Conservation (phyloP, 1,140 invertebrate species). For the Antheraea mylitta region DNA sequence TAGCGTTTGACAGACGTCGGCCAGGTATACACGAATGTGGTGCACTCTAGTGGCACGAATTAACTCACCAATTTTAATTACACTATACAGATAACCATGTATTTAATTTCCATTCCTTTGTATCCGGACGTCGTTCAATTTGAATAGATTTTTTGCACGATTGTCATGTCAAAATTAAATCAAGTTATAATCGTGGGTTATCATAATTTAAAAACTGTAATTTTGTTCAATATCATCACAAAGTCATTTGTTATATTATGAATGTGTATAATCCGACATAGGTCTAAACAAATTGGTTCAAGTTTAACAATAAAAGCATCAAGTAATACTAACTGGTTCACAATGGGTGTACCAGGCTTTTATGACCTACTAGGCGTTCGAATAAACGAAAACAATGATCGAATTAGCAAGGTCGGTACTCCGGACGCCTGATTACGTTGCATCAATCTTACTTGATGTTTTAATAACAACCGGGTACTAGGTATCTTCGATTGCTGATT, state of each 20-base stretch:
- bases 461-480: conserved; percentile 37
- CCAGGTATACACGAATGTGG: neutral
- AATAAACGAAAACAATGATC: conserved; percentile 46
- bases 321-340: conserved; percentile 37
- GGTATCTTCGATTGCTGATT: neutral
- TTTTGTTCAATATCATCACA: conserved; percentile 10
- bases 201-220: neutral
- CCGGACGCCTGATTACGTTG: conserved; percentile 26
- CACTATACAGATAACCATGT: neutral
- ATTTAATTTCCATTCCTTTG: neutral
- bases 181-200: neutral
- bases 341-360: conserved; percentile 31
- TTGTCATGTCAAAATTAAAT: neutral
- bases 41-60: neutral
- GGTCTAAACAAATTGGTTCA: conserved; percentile 32
- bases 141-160: neutral
- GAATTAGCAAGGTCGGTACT: conserved; percentile 30
- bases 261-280: conserved; percentile 19
- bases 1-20: neutral
- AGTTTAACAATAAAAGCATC: conserved; percentile 28
- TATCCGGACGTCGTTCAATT: neutral
- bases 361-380: conserved; percentile 38
- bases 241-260: conserved; percentile 14
- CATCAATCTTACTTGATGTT: conserved; percentile 52
- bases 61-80: neutral